These are phyloP conservation scores for Rhynchotus rufescens DNA, from an alignment of 2,797 vertebrate genomes.

Conservation along the genomic window DNA sequence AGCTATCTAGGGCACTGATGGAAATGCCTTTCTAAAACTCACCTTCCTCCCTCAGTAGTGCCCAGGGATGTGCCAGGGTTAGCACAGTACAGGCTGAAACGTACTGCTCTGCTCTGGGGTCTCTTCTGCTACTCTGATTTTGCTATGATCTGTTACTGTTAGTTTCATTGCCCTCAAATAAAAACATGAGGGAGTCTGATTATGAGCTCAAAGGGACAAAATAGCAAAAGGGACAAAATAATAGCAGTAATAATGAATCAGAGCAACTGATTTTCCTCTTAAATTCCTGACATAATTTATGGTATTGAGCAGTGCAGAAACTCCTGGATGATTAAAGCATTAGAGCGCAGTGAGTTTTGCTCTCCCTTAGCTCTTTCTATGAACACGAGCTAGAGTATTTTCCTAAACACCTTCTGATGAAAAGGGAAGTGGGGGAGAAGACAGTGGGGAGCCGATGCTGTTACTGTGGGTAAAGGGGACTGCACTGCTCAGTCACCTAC, in stretches of 20 bases:
- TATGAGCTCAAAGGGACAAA: background rate
- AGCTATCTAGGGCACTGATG: background rate
- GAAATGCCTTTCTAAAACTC: background rate
- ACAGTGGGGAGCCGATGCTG: constrained; percentile 41
- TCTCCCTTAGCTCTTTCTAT: background rate
- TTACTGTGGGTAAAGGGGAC: constrained; percentile 43
- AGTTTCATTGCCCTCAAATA: background rate
- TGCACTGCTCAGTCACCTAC: constrained; percentile 61
- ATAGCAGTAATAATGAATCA: background rate
- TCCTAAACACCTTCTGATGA: constrained; percentile 15
- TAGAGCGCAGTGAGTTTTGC: background rate
- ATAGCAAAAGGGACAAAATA: background rate
- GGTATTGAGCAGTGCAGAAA: background rate
- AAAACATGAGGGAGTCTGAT: background rate
- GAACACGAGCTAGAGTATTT: background rate
- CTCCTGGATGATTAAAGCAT: background rate
- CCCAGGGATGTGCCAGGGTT: background rate
- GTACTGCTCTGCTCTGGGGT: background rate
- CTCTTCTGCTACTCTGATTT: background rate
- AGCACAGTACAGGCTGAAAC: background rate
- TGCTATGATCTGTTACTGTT: background rate
- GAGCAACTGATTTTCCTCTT: background rate
- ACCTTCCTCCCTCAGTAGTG: background rate
- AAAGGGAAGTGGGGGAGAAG: constrained; percentile 13
- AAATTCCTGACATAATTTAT: background rate